A percentile compares a stretch with the other conserved stretches of the same genome.
Conservation (phyloP, 1,140 invertebrate genomes). For the Lepidurus arcticus region DNA sequence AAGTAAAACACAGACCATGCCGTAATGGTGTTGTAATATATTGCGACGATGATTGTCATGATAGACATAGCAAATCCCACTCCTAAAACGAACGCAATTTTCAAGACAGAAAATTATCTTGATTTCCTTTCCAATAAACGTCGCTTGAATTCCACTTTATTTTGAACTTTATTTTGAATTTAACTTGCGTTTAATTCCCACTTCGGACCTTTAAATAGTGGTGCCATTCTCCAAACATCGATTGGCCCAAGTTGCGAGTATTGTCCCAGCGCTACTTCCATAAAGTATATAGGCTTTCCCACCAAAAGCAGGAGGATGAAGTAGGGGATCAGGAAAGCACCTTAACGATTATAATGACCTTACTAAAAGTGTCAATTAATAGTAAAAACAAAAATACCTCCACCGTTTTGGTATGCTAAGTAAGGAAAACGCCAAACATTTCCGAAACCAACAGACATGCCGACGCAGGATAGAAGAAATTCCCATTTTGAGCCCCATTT, state of each 20-base stretch:
- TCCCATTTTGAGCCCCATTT: slow-evolving; percentile 86
- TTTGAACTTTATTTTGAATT: too few relatives aligned
- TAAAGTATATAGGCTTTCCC: slow-evolving; percentile 69
- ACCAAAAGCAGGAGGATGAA: slow-evolving; percentile 67
- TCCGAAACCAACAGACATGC: slow-evolving; percentile 82
- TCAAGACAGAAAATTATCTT: neutral
- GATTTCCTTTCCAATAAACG: neutral
- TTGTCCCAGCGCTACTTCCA: slow-evolving; percentile 53
- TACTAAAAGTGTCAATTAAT: neutral
- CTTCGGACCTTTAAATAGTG: slow-evolving; percentile 44
- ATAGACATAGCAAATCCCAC: slow-evolving; percentile 72
- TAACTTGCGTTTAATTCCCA: too few relatives aligned
- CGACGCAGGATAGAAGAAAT: slow-evolving; percentile 81
- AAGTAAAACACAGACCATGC: slow-evolving; percentile 70
- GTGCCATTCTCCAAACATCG: slow-evolving; percentile 48
- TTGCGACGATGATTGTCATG: slow-evolving; percentile 57
- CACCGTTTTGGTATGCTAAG: slow-evolving; percentile 81
- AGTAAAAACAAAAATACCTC: slow-evolving; percentile 52
- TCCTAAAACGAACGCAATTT: slow-evolving; percentile 49
- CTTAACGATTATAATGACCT: slow-evolving; percentile 48
- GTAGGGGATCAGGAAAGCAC: slow-evolving; percentile 73
- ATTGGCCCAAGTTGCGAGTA: slow-evolving; percentile 49
- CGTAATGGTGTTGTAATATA: slow-evolving; percentile 78
- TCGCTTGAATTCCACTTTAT: too few relatives aligned
- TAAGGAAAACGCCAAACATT: slow-evolving; percentile 93